Conservation (phyloP, 2,797 vertebrate genomes). For the Myotis pilosus region DNA sequence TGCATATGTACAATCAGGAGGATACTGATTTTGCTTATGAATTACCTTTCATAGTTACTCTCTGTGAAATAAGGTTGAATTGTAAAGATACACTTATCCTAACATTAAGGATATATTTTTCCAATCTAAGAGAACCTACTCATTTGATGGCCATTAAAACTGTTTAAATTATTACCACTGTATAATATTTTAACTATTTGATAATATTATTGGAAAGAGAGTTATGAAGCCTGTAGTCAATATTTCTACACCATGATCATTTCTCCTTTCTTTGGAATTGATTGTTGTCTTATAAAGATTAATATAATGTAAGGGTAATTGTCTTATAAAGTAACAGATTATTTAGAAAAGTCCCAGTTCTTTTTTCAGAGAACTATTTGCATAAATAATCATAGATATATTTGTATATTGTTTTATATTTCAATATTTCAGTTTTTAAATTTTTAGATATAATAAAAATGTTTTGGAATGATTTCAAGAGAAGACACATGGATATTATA, state of each 20-base stretch:
- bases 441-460: constrained; percentile 10
- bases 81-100: not conserved
- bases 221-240: not conserved
- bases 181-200: not conserved
- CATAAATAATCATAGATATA: not conserved
- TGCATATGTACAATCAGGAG: not conserved
- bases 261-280: constrained; percentile 7
- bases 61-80: not conserved
- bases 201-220: not conserved
- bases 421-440: constrained; percentile 33
- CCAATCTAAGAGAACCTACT: not conserved
- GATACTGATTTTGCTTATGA: not conserved
- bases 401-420: not conserved
- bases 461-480: constrained; percentile 26
- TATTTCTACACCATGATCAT: not conserved
- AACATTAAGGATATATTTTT: not conserved
- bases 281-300: not conserved
- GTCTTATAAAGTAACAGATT: not conserved
- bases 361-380: not conserved
- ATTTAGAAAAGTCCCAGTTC: not conserved
- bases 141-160: not conserved
- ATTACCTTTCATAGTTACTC: not conserved
- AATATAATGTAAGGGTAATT: not conserved
- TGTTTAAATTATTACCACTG: not conserved
- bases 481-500: constrained; percentile 64